Percentiles rank a stretch among this genome's conserved stretches.
These are phyloP conservation scores for Cetonia aurata DNA, from an alignment of 2,888 invertebrate species.

Conservation along the genomic window DNA sequence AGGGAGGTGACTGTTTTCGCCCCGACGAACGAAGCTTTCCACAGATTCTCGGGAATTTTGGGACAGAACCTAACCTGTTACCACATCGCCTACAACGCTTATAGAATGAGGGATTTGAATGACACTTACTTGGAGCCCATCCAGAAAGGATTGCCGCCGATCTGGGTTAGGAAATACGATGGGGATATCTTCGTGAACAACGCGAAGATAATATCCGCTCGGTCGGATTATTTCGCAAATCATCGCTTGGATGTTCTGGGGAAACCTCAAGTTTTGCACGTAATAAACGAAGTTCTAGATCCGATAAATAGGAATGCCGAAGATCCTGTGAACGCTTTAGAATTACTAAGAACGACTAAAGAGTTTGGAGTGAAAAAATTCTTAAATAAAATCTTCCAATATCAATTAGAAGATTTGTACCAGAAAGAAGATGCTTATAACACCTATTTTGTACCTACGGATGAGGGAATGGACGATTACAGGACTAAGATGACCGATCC, in stretches of 20 bases:
- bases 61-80: constrained; percentile 56
- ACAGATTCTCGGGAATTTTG: constrained; percentile 41
- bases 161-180: constrained; percentile 82
- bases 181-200: constrained; percentile 85
- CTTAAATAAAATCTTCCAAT: constrained; percentile 63
- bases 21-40: constrained; percentile 87
- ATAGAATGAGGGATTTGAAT: constrained; percentile 72
- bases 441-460: constrained; percentile 91
- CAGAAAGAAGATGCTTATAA: constrained; percentile 77
- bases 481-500: constrained; percentile 76
- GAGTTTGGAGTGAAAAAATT: constrained; percentile 44
- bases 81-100: constrained; percentile 69
- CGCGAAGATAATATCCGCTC: constrained; percentile 79
- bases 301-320: constrained; percentile 76
- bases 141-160: constrained; percentile 84
- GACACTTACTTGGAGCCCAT: constrained; percentile 68
- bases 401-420: constrained; percentile 79
- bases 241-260: constrained; percentile 53
- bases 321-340: constrained; percentile 79
- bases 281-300: constrained; percentile 86
- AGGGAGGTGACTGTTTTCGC: constrained; percentile 86
- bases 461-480: constrained; percentile 82
- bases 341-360: constrained; percentile 77
- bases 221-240: constrained; percentile 56
- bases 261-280: constrained; percentile 74